Conservation (phyloP, 2,113 vertebrate genomes). For the Bujurquina vittata region DNA sequence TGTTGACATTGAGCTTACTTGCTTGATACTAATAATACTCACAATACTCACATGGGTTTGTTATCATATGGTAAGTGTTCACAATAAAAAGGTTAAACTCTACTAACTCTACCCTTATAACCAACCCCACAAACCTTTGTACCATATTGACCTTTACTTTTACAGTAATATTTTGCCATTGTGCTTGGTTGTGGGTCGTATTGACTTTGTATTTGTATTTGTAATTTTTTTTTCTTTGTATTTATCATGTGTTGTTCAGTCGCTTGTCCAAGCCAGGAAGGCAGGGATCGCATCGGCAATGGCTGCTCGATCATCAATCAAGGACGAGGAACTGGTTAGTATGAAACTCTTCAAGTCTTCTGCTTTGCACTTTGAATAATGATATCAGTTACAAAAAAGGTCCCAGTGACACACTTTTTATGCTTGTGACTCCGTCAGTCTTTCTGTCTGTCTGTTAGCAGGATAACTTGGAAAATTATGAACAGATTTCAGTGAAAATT, state of each 20-base stretch:
- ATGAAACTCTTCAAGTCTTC: not conserved
- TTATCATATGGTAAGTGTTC: constrained; percentile 23
- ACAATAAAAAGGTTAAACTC: constrained; percentile 11
- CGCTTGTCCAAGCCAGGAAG: constrained; percentile 96
- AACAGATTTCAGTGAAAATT: too few species aligned
- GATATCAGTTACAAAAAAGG: not conserved
- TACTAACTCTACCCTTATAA: constrained; percentile 33
- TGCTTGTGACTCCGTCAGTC: not conserved
- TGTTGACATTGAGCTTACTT: not conserved
- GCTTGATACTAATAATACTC: constrained; percentile 45
- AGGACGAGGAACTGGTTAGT: constrained; percentile 98
- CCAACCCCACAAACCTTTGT: not conserved
- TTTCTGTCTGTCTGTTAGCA: too few species aligned
- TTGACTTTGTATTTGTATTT: constrained; percentile 1
- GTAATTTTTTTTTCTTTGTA: constrained; percentile 1
- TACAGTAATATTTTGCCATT: constrained; percentile 5
- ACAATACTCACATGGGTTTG: constrained; percentile 45
- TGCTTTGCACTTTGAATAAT: not conserved
- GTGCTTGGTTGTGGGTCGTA: constrained; percentile 41
- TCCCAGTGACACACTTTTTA: not conserved
- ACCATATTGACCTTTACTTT: constrained; percentile 5
- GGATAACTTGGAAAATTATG: too few species aligned
- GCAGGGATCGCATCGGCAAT: constrained; percentile 95
- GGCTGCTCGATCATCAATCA: constrained; percentile 95
- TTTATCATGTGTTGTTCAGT: constrained; percentile 77